Conservation (phyloP, 2,797 vertebrate genomes). For the Philypnodon macrostomus region DNA sequence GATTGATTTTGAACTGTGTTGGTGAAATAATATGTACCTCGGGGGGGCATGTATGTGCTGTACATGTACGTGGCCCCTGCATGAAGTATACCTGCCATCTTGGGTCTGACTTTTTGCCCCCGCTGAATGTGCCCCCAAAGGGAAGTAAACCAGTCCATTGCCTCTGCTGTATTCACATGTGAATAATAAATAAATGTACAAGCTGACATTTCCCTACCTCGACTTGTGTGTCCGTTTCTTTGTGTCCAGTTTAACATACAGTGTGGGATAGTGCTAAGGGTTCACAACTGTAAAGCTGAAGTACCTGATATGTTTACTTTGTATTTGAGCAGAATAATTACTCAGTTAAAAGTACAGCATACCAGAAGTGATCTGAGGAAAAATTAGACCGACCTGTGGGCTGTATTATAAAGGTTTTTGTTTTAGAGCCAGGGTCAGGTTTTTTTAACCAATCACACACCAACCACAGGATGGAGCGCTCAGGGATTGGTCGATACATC, state of each 20-base stretch:
- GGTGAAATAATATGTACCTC: conserved; percentile 32
- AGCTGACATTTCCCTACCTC: conserved; percentile 52
- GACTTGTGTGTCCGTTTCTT: conserved; percentile 23
- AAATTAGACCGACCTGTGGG: too few species aligned
- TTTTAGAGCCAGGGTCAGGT: too few species aligned
- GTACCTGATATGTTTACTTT: too few species aligned
- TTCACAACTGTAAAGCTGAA: too few species aligned
- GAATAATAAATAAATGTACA: conserved; percentile 63
- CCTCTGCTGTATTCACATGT: conserved; percentile 59
- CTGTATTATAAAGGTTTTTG: too few species aligned
- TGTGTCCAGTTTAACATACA: not conserved
- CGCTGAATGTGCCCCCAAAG: conserved; percentile 34
- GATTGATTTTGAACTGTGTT: conserved; percentile 45
- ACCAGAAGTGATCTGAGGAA: too few species aligned
- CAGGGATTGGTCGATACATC: too few species aligned
- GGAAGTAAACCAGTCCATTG: conserved; percentile 33
- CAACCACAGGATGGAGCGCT: too few species aligned
- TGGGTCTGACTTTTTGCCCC: conserved; percentile 37
- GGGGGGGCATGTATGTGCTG: conserved; percentile 31
- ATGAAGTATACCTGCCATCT: conserved; percentile 41
- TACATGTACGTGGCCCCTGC: conserved; percentile 16
- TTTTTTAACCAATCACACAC: too few species aligned
- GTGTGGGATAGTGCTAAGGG: not conserved
- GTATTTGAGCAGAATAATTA: too few species aligned
- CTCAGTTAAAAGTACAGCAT: too few species aligned